phyloP scores from a whole-genome alignment of 2,888 invertebrate species.

The Orchesella flavescens region DNA sequence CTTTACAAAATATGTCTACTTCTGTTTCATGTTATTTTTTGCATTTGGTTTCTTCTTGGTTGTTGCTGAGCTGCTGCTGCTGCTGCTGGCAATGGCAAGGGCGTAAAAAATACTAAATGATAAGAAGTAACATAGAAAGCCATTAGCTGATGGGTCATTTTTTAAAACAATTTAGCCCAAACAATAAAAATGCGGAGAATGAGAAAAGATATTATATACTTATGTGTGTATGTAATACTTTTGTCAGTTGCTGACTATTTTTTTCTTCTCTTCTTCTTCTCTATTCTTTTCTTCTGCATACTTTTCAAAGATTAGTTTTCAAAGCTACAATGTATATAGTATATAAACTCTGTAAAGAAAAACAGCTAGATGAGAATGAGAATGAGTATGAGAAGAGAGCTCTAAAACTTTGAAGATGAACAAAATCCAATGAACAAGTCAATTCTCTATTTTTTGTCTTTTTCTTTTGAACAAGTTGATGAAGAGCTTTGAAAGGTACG shows the following conservation, averaged over 20 bases:
- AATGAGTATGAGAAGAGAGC: neutral
- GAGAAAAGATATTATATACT: constrained; percentile 31
- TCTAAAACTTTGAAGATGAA: constrained; percentile 1
- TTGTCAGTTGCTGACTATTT: constrained; percentile 32
- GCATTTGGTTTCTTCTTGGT: neutral
- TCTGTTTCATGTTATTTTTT: constrained; percentile 26
- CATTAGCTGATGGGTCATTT: constrained; percentile 63
- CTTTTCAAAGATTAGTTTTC: constrained; percentile 46
- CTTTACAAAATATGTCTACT: constrained; percentile 57
- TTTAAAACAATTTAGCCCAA: constrained; percentile 62
- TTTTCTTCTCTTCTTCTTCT: neutral
- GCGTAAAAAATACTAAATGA: constrained; percentile 60
- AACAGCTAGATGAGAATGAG: neutral
- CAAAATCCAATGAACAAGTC: constrained; percentile 51
- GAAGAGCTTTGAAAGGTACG: constrained; percentile 59
- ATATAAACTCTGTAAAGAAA: neutral
- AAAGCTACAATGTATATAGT: neutral
- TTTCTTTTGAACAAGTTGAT: constrained; percentile 48
- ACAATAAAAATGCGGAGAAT: constrained; percentile 62
- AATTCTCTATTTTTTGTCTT: constrained; percentile 45
- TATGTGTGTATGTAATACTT: constrained; percentile 29
- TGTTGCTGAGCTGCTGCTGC: constrained; percentile 40
- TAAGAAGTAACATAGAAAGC: constrained; percentile 59
- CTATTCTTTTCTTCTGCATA: constrained; percentile 28
- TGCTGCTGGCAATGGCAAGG: constrained; percentile 60